Base-by-base conservation (phyloP, 2,797 vertebrate genomes). In the Thamnophis elegans region DNA sequence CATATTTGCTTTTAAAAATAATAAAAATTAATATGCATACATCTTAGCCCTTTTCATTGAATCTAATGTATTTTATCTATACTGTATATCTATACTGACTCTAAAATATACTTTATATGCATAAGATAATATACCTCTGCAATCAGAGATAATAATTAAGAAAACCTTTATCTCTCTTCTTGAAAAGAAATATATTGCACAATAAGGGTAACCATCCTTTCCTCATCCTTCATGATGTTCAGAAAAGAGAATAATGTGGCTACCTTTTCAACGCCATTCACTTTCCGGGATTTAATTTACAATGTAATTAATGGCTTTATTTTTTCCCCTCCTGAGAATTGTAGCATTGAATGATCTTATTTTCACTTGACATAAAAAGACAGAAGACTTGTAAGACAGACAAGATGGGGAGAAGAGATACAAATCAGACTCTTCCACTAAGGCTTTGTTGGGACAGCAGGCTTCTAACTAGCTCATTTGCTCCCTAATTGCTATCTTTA, bases 311-410 rank as follows among this genome's bases (percentile, higher is more conserved):
- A 16, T 0, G 92, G 51, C 53, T 55, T 93, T 91, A 86, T 53
- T 53, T 5, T 26, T 32, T 78, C 73, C 28, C 5, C 28, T 42
- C 59, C 54, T 94, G 85, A 86, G 53, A 56, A 51, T 90, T 88
- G 85, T 90, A 91, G 56, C 78, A 89, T 13, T 93, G 62, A 93
- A 91, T 97, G 94, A 91, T 93, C 89, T 95, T 94, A 92, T 93
- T 93, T 56, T 85, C 58, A 6, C 94, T 91, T 95, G 54, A 94
- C 42, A 88, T 53, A 85, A 42, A 95, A 90, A 87, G 92, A 87
- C 26, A 78, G 88, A 93, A 91, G 73, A 94, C 86, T 32, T 7
- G 0, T 0, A 51, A 92, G 53, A 58, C 56, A 93, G 92, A 59
- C 94, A 91, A 60, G 92, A 85, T 90, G 88, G 32, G 94, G 36